Evolutionary conservation across 1,140 invertebrate species (phyloP), one percentile per base, ranked within the genome.

Genomic region (Riptortus pedestris): DNA sequence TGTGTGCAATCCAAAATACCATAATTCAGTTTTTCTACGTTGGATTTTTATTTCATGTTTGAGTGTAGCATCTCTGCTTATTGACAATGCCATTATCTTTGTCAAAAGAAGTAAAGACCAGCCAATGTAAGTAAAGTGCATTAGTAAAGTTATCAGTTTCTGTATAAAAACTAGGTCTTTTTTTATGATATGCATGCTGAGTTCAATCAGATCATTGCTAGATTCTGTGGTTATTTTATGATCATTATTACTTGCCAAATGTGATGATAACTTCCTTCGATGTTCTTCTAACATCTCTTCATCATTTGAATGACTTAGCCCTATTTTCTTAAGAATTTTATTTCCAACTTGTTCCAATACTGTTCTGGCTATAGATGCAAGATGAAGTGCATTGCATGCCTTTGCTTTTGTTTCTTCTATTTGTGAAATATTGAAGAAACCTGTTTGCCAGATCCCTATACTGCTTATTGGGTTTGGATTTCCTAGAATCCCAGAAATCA

Each of bases 401-500:
- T 24, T 55, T 14, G 51, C 51, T 3, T 9, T 24, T 1, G 51
- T 26, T 26, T 55, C 51, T 14, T 26, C 24, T 55, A 9, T 14
- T 24, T 24, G 14, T 24, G 3, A 16, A 24, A 55, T 18, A 14
- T 9, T 27, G 2, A 55, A 24, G 16, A 55, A 55, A 24, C 18
- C 20, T 11, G 22, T 55, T 18, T 55, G 51, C 51, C 51, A 55
- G 16, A 14, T 55, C 18, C 51, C 51, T 3, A 18, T 55, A 14
- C 51, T 55, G 22, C 24, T 55, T 1, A 55, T 22, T 55, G 51
- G 51, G 16, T 24, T 55, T 7, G 51, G 51, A 55, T 55, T 55
- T 24, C 51, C 51, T 9, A 55, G 24, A 24, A 55, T 26, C 24
- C 14, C 24, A 2, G 51, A 55, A 55, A 24, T 24, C 24, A 55